Evolutionary conservation across 2,797 vertebrate genomes (phyloP), one percentile per base, ranked within the genome.

Genomic region (Bufotes viridis): DNA sequence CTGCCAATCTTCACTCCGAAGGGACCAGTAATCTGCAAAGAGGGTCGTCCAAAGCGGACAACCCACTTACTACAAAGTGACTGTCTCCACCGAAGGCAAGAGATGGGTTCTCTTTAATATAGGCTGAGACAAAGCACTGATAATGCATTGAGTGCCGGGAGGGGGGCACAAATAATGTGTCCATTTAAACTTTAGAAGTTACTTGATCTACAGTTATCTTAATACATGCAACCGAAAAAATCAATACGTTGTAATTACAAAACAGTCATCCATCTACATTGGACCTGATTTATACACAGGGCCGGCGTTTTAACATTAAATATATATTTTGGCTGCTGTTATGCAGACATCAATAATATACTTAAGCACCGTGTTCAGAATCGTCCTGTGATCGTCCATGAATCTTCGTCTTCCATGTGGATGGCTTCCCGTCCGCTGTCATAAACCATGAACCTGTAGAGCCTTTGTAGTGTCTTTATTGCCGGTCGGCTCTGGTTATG

Each of bases 231-330:
- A 83, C 34, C 75, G 4, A 83, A 83, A 67, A 88, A 88, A 88
- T 88, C 87, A 84, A 88, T 88, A 88, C 22, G 55, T 84, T 70
- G 74, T 84, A 88, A 88, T 88, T 79, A 79, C 82, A 84, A 72
- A 84, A 84, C 87, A 84, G 49, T 58, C 75, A 72, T 88, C 82
- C 18, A 79, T 88, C 65, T 72, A 34, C 18, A 70, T 70, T 69
- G 49, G 8, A 69, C 42, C 18, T 80, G 82, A 89, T 78, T 57
- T 85, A 82, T 78, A 76, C 72, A 20, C 53, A 22, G 69, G 65
- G 63, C 34, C 57, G 81, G 79, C 67, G 84, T 84, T 86, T 89
- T 86, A 89, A 78, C 84, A 89, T 89, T 89, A 86, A 86, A 89
- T 89, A 89, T 89, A 88, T 79, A 85, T 86, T 65, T 53, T 22